Evolutionary conservation across 37 sponge, comb jelly and placozoan species (phyloP).

Genomic region (Crambe crambe): DNA sequence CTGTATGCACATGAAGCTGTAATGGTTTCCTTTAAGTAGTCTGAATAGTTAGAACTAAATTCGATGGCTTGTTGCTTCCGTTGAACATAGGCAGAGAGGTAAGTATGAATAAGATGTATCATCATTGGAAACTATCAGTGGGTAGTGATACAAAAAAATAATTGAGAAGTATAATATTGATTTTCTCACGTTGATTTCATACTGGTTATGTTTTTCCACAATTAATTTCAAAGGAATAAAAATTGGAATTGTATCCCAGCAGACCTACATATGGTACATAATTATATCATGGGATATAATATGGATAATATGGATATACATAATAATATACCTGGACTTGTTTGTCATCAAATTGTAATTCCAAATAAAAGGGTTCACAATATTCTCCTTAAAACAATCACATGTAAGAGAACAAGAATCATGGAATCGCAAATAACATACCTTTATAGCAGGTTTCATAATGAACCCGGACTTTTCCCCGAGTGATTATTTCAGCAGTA

Average conservation of each 20-base stretch:
- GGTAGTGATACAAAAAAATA: not conserved
- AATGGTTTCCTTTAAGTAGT: conserved; percentile 28
- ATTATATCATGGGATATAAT: not conserved
- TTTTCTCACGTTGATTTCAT: conserved; percentile 21
- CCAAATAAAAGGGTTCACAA: conserved; percentile 40
- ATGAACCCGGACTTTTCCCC: conserved; percentile 10
- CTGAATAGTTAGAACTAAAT: conserved; percentile 1
- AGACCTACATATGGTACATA: not conserved
- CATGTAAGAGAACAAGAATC: not conserved
- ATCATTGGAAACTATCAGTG: conserved; percentile 15
- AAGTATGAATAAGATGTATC: conserved; percentile 22
- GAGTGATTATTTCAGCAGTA: conserved; percentile 10
- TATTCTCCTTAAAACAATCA: conserved; percentile 7
- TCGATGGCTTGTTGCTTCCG: conserved; percentile 46
- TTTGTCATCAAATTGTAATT: conserved; percentile 23
- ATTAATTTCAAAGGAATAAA: conserved; percentile 39
- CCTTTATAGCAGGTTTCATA: conserved; percentile 54
- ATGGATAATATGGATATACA: too few species aligned
- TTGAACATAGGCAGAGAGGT: conserved; percentile 31
- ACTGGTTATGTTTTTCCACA: conserved; percentile 8
- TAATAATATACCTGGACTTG: conserved; percentile 26
- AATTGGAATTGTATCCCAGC: conserved; percentile 36
- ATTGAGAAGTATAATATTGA: not conserved
- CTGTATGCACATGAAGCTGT: conserved; percentile 13
- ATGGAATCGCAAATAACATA: not conserved